Conservation (phyloP, 2,888 invertebrate species). For the Ophion obscuratus region DNA sequence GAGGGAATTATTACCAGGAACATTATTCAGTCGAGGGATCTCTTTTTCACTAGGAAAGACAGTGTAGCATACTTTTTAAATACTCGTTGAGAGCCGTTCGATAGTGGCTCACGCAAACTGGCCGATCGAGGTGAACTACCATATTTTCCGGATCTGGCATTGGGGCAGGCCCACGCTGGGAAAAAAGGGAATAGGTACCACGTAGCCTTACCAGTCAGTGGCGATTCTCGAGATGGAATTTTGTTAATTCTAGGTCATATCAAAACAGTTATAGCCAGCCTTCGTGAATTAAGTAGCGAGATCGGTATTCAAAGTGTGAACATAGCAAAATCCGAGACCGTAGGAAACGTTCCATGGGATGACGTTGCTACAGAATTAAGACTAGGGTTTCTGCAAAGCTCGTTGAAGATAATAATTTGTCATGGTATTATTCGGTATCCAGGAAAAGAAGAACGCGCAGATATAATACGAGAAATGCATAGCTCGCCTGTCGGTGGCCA, state of each 20-base stretch:
- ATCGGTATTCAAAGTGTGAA: too few relatives aligned
- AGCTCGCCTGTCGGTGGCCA: conserved; percentile 38
- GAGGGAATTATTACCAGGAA: background rate
- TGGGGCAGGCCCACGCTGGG: conserved; percentile 9
- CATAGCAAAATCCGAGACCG: too few relatives aligned
- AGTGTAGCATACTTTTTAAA: too few relatives aligned
- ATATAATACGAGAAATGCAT: conserved; percentile 26
- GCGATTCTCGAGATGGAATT: too few relatives aligned
- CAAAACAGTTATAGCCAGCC: too few relatives aligned
- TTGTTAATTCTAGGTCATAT: too few relatives aligned
- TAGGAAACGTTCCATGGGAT: too few relatives aligned
- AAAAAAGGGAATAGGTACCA: conserved; percentile 35
- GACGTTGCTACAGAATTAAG: too few relatives aligned
- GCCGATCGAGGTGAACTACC: conserved; percentile 25
- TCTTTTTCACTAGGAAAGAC: too few relatives aligned
- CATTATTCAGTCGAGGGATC: too few relatives aligned
- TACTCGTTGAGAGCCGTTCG: conserved; percentile 17
- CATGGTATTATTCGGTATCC: conserved; percentile 15
- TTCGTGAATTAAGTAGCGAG: too few relatives aligned
- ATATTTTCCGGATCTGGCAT: conserved; percentile 1
- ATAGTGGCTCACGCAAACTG: conserved; percentile 35
- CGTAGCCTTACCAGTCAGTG: background rate
- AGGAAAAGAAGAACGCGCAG: background rate
- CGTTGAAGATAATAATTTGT: conserved; percentile 28
- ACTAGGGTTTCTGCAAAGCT: background rate